phyloP scores from a whole-genome alignment of 1,140 invertebrate species.

The Plectrocnemia conspersa region DNA sequence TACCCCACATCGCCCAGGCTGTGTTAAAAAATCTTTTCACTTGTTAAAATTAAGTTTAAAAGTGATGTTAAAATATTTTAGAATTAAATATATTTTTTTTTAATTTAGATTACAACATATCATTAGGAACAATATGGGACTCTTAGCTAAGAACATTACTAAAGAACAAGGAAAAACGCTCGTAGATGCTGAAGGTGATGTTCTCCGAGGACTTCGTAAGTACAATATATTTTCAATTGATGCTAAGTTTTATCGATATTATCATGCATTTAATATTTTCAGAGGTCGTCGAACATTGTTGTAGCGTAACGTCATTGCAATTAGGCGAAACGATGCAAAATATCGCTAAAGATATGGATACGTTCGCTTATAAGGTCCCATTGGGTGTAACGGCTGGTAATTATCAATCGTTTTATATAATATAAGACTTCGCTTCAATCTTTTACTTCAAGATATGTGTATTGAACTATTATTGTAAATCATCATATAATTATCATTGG shows the following conservation, averaged over 20 bases:
- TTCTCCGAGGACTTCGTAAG: conserved; percentile 92
- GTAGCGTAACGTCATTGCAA: conserved; percentile 85
- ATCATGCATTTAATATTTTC: conserved; percentile 40
- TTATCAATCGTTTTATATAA: neutral
- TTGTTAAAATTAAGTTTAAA: too few species aligned
- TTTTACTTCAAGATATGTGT: too few species aligned
- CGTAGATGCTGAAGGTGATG: conserved; percentile 96
- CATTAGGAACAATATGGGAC: conserved; percentile 67
- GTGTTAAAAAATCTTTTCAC: too few species aligned
- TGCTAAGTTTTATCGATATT: too few species aligned
- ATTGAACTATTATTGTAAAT: too few species aligned
- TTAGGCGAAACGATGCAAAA: conserved; percentile 90
- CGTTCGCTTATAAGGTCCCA: conserved; percentile 82
- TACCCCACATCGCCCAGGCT: too few species aligned
- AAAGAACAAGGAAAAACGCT: conserved; percentile 97
- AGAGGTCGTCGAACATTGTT: conserved; percentile 97
- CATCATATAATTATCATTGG: too few species aligned
- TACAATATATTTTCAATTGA: too few species aligned
- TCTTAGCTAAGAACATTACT: conserved; percentile 89
- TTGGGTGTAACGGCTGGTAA: conserved; percentile 76
- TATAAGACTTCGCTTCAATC: too few species aligned
- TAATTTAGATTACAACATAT: conserved; percentile 53
- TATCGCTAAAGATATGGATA: conserved; percentile 92
- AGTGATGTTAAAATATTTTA: too few species aligned
- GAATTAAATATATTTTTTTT: conserved; percentile 10